Conservation (phyloP, 2,797 vertebrate genomes). For the Chlorospingus flavigularis region DNA sequence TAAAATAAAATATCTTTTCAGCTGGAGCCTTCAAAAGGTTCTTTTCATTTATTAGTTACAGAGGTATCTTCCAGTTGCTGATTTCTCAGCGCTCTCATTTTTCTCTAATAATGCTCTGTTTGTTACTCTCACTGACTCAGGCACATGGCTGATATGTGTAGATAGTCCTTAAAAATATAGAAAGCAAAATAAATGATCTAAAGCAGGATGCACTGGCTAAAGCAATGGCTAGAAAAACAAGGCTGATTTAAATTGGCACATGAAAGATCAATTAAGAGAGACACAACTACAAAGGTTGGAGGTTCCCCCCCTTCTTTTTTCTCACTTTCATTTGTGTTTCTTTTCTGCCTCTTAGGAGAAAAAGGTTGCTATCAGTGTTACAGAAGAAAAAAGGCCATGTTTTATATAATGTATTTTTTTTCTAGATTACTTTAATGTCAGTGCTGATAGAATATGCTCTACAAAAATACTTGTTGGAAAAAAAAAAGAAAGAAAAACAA, state of each 20-base stretch:
- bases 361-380: not conserved
- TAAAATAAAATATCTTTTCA: conserved; percentile 98
- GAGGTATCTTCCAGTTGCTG: conserved; percentile 92
- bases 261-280: conserved; percentile 60
- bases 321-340: not conserved
- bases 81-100: conserved; percentile 79
- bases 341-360: not conserved
- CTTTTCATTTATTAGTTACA: conserved; percentile 96
- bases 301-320: not conserved
- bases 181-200: conserved; percentile 34
- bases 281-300: not conserved
- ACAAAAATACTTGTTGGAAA: not conserved
- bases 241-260: conserved; percentile 35
- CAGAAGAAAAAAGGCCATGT: not conserved
- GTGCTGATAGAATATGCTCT: not conserved
- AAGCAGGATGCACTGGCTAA: conserved; percentile 9
- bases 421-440: not conserved
- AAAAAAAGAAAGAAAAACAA: not conserved
- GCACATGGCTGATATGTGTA: not conserved
- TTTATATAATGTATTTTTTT: not conserved
- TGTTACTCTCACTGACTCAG: conserved; percentile 41
- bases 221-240: conserved; percentile 42
- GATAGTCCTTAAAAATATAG: conserved; percentile 27
- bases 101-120: conserved; percentile 54
- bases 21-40: conserved; percentile 90